Base-by-base conservation (phyloP, 1,140 invertebrate species). In the Zaprionus kolodkinae region DNA sequence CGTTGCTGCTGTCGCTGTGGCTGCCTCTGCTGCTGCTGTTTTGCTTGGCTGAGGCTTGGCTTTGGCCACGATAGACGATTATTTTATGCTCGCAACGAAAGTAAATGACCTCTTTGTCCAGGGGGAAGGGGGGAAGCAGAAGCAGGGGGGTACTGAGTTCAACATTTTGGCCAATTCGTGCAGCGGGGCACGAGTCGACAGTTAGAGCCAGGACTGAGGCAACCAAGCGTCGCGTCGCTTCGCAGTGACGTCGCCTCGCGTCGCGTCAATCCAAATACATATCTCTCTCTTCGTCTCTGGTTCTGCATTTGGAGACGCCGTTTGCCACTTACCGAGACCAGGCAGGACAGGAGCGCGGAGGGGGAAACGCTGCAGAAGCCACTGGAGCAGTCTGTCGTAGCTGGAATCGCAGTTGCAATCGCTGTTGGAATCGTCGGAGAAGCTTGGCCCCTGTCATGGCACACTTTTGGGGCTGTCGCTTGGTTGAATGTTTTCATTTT, bases 1-100 rank as follows among this genome's bases (percentile, higher is more conserved):
- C 45, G 54, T 9, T 65, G 38, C 52, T 27, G 59, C 13, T n/a
- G 40, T 7, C 15, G 40, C 40, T n/a, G 40, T 7, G 9, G 40
- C 40, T 30, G 50, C 25, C 45, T 11, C 11, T 54, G 45, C 35
- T 64, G 35, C 55, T 76, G 70, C 64, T 83, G 63, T 82, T 81
- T 81, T 72, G 52, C 60, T 65, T 64, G 72, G 66, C 78, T 69
- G 78, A 54, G 63, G 64, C 77, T 64, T 55, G 63, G 60, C 77
- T 61, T 50, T 50, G 62, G 69, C 71, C 64, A 83, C 76, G 71
- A 83, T 70, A 67, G 80, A 83, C 83, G 83, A 80, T 88, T 87
- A 87, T 88, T 87, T 87, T 86, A 87, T 87, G 84, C 84, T 88
- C 63, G 80, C 85, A 88, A 88, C 74, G 84, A 88, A 88, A 88